phyloP scores from a whole-genome alignment of 2,797 vertebrate genomes.

The Cirrhinus mrigala region DNA sequence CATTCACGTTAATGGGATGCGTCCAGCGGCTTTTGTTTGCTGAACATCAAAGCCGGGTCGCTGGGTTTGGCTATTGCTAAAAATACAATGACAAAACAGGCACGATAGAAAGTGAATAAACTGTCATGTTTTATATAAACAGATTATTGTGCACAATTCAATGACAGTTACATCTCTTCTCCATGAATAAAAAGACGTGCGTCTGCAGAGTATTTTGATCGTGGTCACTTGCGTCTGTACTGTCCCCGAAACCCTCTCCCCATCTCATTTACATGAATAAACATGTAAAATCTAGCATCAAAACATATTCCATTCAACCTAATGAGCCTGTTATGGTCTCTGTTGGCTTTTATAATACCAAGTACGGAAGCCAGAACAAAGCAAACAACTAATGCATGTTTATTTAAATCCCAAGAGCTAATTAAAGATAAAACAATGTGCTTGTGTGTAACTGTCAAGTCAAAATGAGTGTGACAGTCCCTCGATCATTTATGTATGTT shows the following conservation, averaged over 20 bases:
- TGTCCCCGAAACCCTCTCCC: slow-evolving; percentile 30
- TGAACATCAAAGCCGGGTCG: slow-evolving; percentile 31
- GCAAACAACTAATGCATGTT: slow-evolving; percentile 31
- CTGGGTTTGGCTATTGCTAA: slow-evolving; percentile 27
- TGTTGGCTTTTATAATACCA: slow-evolving; percentile 63
- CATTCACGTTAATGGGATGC: slow-evolving; percentile 50
- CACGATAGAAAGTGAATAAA: slow-evolving; percentile 13
- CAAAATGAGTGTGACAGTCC: not conserved
- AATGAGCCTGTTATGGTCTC: slow-evolving; percentile 49
- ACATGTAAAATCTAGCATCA: slow-evolving; percentile 57
- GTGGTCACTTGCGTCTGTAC: slow-evolving; percentile 48
- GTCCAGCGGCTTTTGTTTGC: slow-evolving; percentile 49
- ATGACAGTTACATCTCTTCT: slow-evolving; percentile 56
- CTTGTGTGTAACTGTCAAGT: not conserved
- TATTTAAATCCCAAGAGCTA: slow-evolving; percentile 4
- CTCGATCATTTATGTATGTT: not conserved
- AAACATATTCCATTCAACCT: slow-evolving; percentile 45
- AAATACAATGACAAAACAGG: slow-evolving; percentile 23
- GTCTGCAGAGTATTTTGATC: slow-evolving; percentile 59
- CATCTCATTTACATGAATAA: slow-evolving; percentile 44
- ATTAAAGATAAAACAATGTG: slow-evolving; percentile 26
- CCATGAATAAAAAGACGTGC: slow-evolving; percentile 68
- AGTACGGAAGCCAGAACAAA: slow-evolving; percentile 40
- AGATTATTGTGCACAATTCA: slow-evolving; percentile 22
- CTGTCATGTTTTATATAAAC: slow-evolving; percentile 12